Conservation (phyloP, 2,113 vertebrate genomes). For the Irena cyanogastra region DNA sequence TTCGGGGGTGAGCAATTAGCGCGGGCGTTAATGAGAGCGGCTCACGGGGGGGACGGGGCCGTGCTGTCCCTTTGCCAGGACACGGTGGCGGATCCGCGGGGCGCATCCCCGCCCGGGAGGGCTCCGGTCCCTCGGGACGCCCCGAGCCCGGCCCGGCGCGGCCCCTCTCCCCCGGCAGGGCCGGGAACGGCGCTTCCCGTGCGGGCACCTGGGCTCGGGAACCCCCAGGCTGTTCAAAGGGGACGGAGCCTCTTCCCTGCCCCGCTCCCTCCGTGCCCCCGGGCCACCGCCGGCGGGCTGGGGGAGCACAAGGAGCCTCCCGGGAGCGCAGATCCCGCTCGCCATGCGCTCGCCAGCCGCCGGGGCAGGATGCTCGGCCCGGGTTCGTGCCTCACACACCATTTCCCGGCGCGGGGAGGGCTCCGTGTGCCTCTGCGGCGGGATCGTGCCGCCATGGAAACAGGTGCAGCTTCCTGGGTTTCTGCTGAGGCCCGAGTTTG, state of each 20-base stretch:
- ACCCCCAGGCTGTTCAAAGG: constrained; percentile 32
- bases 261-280: neutral
- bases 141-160: fast-evolving
- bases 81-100: fast-evolving
- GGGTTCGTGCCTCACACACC: neutral
- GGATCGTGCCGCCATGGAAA: neutral
- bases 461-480: constrained; percentile 21
- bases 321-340: neutral
- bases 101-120: neutral
- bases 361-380: neutral
- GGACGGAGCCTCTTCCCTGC: neutral
- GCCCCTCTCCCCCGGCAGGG: fast-evolving
- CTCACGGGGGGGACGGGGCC: fast-evolving
- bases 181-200: neutral
- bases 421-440: neutral
- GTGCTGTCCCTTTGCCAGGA: fast-evolving
- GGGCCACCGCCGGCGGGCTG: neutral
- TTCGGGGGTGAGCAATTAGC: neutral
- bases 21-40: neutral
- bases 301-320: neutral
- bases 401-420: fast-evolving
- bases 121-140: fast-evolving
- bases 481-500: neutral
- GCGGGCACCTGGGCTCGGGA: neutral
- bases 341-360: neutral